Percentiles rank a stretch among this genome's conserved stretches.
Conservation (phyloP, 2,797 vertebrate genomes). For the Falco naumanni region DNA sequence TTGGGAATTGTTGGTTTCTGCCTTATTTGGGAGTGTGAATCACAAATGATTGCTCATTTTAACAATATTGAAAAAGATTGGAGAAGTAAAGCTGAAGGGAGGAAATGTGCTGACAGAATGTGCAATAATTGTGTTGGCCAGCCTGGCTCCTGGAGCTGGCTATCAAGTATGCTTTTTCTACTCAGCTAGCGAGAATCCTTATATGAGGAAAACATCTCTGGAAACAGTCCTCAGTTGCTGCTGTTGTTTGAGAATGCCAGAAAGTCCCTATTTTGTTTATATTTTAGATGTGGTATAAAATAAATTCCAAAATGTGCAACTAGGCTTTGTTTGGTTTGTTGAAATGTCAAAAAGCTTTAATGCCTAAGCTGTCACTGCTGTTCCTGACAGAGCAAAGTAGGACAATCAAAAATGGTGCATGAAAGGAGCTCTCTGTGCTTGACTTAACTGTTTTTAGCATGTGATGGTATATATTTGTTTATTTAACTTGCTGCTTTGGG, state of each 20-base stretch:
- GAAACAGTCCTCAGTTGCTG: not conserved
- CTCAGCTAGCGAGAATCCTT: not conserved
- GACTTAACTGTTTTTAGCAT: not conserved
- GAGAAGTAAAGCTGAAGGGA: constrained; percentile 49
- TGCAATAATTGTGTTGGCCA: constrained; percentile 60
- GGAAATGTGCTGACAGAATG: constrained; percentile 67
- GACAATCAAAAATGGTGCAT: constrained; percentile 43
- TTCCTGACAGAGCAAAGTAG: constrained; percentile 49
- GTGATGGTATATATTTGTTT: not conserved
- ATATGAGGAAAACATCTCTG: constrained; percentile 2
- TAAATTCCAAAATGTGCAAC: constrained; percentile 1
- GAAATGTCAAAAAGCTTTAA: constrained; percentile 40
- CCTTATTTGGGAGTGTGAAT: constrained; percentile 62
- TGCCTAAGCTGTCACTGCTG: not conserved
- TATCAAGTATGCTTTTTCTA: constrained; percentile 26
- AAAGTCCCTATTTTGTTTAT: constrained; percentile 13
- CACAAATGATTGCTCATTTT: constrained; percentile 63
- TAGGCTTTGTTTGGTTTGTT: constrained; percentile 25
- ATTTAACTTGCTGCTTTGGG: not conserved
- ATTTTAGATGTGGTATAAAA: not conserved
- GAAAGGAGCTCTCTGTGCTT: not conserved
- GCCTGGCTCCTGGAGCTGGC: constrained; percentile 53
- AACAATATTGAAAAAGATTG: constrained; percentile 59
- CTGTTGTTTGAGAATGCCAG: not conserved
- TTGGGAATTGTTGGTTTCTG: constrained; percentile 62